Base-by-base conservation (phyloP, 92 coral and sea anemone genomes). In the Hydrozoanthus gracilis region DNA sequence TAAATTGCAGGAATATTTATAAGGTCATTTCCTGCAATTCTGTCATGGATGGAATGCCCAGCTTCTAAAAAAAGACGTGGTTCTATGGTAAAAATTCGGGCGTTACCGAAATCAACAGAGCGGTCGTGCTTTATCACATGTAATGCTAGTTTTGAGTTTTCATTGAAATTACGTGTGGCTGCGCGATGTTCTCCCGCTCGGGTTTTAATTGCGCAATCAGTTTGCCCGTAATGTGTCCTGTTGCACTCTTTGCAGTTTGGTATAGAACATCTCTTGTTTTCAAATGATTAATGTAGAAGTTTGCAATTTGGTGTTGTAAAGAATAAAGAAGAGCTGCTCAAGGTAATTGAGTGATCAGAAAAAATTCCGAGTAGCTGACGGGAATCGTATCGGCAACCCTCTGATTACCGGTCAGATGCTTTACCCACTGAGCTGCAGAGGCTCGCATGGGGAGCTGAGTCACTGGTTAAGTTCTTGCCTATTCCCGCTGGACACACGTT, bases 151-250 rank as follows among this genome's bases (percentile, higher is more conserved):
- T 61, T 61, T 61, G 68, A 61, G 68, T 61, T 61, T 61, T 61
- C 68, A 61, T 61, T 61, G n/a, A 58, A 58, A 4, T 58, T 4
- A 4, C 65, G 65, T 58, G n/a, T 58, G n/a, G 65, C 65, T 58
- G 65, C n/a, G 65, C 13, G n/a, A 58, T 58, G 65, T 58, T 58
- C 65, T 11, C 65, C 68, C 68, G 17, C 68, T 11, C 68, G 68
- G 68, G 68, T 61, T 20, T 61, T 61, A 20, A 61, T 61, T 61
- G 18, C 68, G 68, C 68, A 20, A 61, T 61, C 68, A 61, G 68
- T 61, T 61, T 61, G 68, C 17, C 68, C 68, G 68, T 61, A 61
- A 4, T 58, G 13, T 58, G 65, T 58, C 65, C 65, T 3, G 65
- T 58, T 56, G 11, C 64, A 56, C 15, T 56, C 65, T 11, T 58